phyloP scores from a whole-genome alignment of 1,140 invertebrate genomes.

The Apis cerana region DNA sequence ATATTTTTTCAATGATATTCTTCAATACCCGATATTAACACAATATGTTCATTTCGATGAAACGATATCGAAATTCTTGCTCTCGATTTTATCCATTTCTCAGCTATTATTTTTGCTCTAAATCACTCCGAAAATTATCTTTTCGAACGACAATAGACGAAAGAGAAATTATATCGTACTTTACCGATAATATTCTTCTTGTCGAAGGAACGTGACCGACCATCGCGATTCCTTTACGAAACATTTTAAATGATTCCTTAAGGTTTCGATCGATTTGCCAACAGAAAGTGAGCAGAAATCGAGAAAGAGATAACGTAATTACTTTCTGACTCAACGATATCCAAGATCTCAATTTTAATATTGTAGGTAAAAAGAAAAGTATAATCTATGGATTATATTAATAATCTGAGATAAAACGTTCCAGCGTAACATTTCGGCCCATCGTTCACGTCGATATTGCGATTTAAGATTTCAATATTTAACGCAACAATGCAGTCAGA shows the following conservation, averaged over 20 bases:
- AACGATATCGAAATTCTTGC: background rate
- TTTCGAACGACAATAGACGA: background rate
- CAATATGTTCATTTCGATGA: background rate
- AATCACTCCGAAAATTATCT: conserved; percentile 1
- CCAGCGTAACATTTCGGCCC: background rate
- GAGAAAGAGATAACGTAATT: background rate
- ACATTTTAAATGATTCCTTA: conserved; percentile 32
- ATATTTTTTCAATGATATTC: background rate
- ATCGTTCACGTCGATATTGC: conserved; percentile 12
- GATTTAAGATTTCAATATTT: background rate
- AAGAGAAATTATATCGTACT: conserved; percentile 7
- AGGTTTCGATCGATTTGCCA: conserved; percentile 6
- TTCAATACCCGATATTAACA: background rate
- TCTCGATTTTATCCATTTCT: background rate
- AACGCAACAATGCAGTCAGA: background rate
- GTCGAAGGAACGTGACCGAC: conserved; percentile 2
- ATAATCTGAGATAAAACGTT: conserved; percentile 4
- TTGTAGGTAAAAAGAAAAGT: background rate
- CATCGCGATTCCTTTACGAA: conserved; percentile 7
- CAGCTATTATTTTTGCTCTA: background rate
- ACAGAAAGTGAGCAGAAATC: too few species aligned
- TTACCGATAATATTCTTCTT: conserved; percentile 13
- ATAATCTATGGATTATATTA: conserved; percentile 13
- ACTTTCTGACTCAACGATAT: conserved; percentile 33
- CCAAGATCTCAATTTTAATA: conserved; percentile 2